A percentile compares a stretch with the other conserved stretches of the same genome.
These are phyloP conservation scores for Drosophila punjabiensis DNA, from an alignment of 1,140 invertebrate species.

Conservation along the genomic window DNA sequence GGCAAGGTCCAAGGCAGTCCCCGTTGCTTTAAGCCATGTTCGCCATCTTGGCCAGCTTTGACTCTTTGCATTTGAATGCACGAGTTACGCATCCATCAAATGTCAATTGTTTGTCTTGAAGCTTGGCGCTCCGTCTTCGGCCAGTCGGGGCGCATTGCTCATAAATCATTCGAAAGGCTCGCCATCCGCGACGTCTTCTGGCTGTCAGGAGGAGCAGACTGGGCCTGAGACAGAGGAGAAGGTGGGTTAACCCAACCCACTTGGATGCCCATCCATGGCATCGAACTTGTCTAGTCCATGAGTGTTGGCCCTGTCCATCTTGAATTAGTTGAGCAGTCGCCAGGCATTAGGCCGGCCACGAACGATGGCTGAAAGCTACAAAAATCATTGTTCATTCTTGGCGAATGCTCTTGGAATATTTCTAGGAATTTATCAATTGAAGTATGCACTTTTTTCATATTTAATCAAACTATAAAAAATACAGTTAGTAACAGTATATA, in stretches of 20 bases:
- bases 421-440: constrained; percentile 17
- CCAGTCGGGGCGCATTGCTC: constrained; percentile 64
- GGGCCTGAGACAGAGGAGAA: neutral
- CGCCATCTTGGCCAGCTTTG: neutral
- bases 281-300: constrained; percentile 69
- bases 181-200: constrained; percentile 44
- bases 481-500: neutral
- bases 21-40: neutral
- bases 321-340: constrained; percentile 53
- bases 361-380: constrained; percentile 13
- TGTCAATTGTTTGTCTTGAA: constrained; percentile 81
- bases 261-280: constrained; percentile 77
- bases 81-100: constrained; percentile 83
- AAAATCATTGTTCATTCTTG: constrained; percentile 24
- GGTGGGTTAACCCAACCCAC: constrained; percentile 24
- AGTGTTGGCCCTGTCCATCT: constrained; percentile 56
- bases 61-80: constrained; percentile 72
- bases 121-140: constrained; percentile 73
- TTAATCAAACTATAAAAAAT: neutral
- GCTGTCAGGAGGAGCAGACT: constrained; percentile 50
- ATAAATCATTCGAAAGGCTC: constrained; percentile 77
- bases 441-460: neutral
- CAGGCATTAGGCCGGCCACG: constrained; percentile 25
- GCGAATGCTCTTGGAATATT: constrained; percentile 9
- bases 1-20: neutral